These are phyloP conservation scores for Cataglyphis albicans DNA, from an alignment of 2,888 invertebrate genomes.

Conservation along the genomic window DNA sequence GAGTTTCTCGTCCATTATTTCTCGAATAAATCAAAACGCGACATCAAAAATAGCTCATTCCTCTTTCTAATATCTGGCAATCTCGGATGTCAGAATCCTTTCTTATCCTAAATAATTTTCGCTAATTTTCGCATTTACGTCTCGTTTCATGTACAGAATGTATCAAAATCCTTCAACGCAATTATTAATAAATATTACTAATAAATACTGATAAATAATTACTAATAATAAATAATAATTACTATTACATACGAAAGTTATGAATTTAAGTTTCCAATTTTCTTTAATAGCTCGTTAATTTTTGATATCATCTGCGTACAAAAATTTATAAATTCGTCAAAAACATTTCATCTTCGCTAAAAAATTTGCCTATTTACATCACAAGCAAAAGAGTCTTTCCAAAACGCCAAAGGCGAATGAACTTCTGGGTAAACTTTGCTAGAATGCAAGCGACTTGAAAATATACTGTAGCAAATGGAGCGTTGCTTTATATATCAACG, in stretches of 20 bases:
- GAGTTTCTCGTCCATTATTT: conserved; percentile 18
- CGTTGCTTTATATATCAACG: neutral
- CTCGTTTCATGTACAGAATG: neutral
- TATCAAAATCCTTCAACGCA: neutral
- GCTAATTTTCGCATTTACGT: neutral
- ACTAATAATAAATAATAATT: neutral
- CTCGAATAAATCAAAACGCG: neutral
- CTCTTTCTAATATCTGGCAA: conserved; percentile 1
- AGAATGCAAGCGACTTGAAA: neutral
- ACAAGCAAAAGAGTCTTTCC: neutral
- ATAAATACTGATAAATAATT: neutral
- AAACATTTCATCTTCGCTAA: neutral
- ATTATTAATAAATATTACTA: neutral
- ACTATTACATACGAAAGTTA: neutral
- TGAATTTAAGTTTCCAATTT: neutral
- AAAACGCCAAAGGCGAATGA: neutral
- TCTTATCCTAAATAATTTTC: neutral
- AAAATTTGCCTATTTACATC: neutral
- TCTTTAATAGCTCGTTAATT: neutral
- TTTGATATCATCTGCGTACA: neutral
- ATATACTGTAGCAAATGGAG: conserved; percentile 2
- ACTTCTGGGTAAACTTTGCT: neutral
- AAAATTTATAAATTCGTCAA: neutral
- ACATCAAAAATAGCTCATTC: neutral
- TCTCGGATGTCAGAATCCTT: neutral